Evolutionary conservation across 2,888 invertebrate genomes (phyloP), one percentile per base, ranked within the genome.

Genomic region (Phymatocera aterrima): DNA sequence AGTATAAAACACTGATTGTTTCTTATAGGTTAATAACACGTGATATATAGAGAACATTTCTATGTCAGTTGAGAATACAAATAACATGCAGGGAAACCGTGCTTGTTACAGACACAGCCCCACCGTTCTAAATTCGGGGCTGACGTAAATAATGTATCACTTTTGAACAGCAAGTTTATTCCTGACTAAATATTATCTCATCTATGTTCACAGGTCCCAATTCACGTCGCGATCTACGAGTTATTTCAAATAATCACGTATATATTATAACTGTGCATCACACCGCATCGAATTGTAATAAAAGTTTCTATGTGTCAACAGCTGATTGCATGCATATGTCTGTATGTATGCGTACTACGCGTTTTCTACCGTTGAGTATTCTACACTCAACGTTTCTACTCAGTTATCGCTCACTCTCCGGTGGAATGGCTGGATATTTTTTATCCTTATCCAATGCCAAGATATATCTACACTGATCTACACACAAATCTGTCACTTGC

Each of bases 101-200:
- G 72, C 34, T 18, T 51, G n/a, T n/a, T n/a, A n/a, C 51, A 18
- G 12, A 31, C 48, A 72, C 72, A 34, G n/a, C 12, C 34, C 28
- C 2, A 72, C 68, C 43, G 43, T 72, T 48, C 72, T 72, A 72
- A 51, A 48, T 51, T 72, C 34, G 72, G 48, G 28, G 21, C 72
- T 72, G 72, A 72, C 72, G 72, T 51, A 51, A 72, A 72, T 72
- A 51, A 21, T 37, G 51, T 31, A 51, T 5, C 51, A 51, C 72
- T 72, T n/a, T n/a, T n/a, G 12, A 28, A 68, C 64, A 24, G 15
- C 15, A n/a, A 51, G 31, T 28, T 72, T 72, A 72, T 34, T 48
- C 28, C 34, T 15, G 51, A 72, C 51, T 28, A 28, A n/a, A 48
- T 72, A 51, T 10, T 21, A 12, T 24, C 2, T 28, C 68, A 68